phyloP scores from a whole-genome alignment of 2,888 invertebrate species.

The Macaria liturata region DNA sequence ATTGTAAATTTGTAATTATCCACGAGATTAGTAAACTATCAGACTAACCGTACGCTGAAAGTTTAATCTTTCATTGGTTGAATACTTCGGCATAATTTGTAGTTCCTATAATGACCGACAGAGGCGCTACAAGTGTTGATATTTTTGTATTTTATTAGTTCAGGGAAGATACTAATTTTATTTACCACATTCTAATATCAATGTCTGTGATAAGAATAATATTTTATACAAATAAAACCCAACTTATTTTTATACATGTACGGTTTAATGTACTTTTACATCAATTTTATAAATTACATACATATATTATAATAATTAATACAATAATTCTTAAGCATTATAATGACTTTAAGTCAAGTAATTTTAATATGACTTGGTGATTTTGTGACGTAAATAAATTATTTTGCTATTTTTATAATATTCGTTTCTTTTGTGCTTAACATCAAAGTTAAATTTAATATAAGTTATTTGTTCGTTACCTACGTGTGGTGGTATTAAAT shows the following conservation, averaged over 20 bases:
- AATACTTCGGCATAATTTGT: no score
- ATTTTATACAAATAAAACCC: conserved; percentile 12
- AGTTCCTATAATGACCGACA: no score
- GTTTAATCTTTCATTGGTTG: no score
- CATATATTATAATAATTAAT: conserved; percentile 14
- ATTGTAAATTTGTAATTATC: no score
- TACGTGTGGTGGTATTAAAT: no score
- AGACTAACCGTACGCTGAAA: no score
- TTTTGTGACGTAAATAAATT: conserved; percentile 1
- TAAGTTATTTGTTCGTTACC: no score
- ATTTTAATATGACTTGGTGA: conserved; percentile 2
- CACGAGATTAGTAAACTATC: no score
- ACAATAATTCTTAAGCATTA: conserved; percentile 12
- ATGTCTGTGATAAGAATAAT: not conserved
- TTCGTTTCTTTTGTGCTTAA: conserved; percentile 2
- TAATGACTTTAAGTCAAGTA: conserved; percentile 16
- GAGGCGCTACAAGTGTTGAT: no score
- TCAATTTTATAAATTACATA: conserved; percentile 17
- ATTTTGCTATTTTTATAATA: not conserved
- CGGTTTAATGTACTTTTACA: conserved; percentile 29
- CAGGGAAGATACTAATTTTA: no score
- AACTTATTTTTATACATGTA: conserved; percentile 19
- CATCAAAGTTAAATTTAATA: no score
- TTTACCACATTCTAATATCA: not conserved
- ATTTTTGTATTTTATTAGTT: no score